phyloP scores from a whole-genome alignment of 2,888 invertebrate species.

The Drosophila subquinaria region DNA sequence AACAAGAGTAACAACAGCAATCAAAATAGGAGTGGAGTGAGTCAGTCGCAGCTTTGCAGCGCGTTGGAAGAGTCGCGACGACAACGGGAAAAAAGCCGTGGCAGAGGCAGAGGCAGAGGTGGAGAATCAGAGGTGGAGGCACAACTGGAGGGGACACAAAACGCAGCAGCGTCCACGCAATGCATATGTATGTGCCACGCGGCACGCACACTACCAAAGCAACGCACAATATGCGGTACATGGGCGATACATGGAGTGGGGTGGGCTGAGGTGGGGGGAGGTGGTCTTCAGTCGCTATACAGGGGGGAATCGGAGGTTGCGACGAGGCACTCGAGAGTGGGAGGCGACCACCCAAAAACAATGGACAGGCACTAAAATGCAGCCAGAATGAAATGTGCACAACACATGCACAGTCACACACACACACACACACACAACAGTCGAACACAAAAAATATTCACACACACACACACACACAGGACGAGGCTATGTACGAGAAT shows the following conservation, averaged over 20 bases:
- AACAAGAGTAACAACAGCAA: constrained; percentile 14
- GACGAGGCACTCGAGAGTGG: constrained; percentile 20
- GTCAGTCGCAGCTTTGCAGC: constrained; percentile 23
- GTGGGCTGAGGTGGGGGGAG: not conserved
- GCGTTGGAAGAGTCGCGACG: constrained; percentile 57
- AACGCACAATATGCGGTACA: constrained; percentile 66
- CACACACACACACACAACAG: constrained; percentile 14
- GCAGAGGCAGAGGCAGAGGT: constrained; percentile 24
- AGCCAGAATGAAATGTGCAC: constrained; percentile 63
- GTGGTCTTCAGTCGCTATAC: not conserved
- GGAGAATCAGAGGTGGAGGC: not conserved
- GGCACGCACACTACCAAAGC: constrained; percentile 29
- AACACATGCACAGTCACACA: constrained; percentile 28
- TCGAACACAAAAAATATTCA: not conserved
- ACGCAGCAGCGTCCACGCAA: constrained; percentile 47
- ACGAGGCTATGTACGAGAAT: constrained; percentile 65
- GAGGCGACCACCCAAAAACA: constrained; percentile 46
- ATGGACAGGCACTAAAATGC: constrained; percentile 71
- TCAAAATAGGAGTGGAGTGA: constrained; percentile 33
- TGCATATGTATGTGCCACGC: constrained; percentile 42
- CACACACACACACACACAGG: constrained; percentile 10
- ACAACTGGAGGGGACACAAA: not conserved
- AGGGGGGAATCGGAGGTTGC: constrained; percentile 31
- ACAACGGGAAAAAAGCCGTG: constrained; percentile 56
- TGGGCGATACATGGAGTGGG: constrained; percentile 10